A percentile compares a stretch with the other conserved stretches of the same genome.
These are phyloP conservation scores for Adelges cooleyi DNA, from an alignment of 1,140 invertebrate species.

Conservation along the genomic window DNA sequence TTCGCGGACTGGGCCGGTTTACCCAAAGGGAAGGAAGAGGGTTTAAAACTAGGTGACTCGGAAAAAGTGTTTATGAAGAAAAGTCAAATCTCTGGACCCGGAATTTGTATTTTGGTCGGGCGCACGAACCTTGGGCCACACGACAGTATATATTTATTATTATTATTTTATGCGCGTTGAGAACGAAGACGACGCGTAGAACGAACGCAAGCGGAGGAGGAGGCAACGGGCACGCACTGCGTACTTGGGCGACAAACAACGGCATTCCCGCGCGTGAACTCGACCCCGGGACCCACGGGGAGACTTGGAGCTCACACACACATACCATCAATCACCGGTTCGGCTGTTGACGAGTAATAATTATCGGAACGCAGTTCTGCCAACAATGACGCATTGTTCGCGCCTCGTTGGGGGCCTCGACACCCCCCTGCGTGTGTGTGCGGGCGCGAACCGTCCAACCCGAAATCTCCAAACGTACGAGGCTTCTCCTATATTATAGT, in stretches of 20 bases:
- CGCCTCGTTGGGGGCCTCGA: slow-evolving; percentile 23
- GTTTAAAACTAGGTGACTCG: too few species aligned
- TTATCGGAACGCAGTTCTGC: slow-evolving; percentile 24
- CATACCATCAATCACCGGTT: slow-evolving; percentile 15
- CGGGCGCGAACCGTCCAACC: not conserved
- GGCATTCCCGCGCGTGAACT: slow-evolving; percentile 20
- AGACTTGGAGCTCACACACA: not conserved
- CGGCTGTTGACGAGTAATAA: slow-evolving; percentile 10
- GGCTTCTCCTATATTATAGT: too few species aligned
- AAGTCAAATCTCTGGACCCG: too few species aligned
- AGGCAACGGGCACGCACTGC: not conserved
- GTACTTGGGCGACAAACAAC: not conserved
- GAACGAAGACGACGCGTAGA: too few species aligned
- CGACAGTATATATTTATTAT: too few species aligned
- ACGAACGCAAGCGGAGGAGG: too few species aligned
- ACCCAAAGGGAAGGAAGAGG: too few species aligned
- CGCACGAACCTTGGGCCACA: too few species aligned
- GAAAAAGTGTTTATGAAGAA: too few species aligned
- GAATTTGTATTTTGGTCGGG: too few species aligned
- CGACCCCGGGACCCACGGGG: slow-evolving; percentile 3
- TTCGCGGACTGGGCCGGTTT: too few species aligned
- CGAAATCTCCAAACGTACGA: not conserved
- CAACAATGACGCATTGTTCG: slow-evolving; percentile 26
- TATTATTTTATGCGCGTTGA: too few species aligned
- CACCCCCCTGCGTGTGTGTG: slow-evolving; percentile 16